Base-by-base conservation (phyloP, 1,140 invertebrate species). In the Octopus sinensis region DNA sequence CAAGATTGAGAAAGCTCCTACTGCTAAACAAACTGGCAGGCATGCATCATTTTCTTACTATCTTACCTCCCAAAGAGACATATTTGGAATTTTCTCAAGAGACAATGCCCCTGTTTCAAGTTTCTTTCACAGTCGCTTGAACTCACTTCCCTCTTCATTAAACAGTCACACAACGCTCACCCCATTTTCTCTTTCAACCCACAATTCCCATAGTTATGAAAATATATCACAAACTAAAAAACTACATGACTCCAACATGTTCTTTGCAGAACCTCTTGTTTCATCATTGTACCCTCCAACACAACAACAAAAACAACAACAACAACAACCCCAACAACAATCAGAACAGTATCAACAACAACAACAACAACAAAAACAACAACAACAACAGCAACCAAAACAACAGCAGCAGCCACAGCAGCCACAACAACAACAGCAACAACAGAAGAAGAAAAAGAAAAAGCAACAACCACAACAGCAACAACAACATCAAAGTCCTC, bases 61-160 rank as follows among this genome's bases (percentile, higher is more conserved):
- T 3, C 13, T 73, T 73, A 23, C 17, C 68, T 73, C 68, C 30
- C 68, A 73, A 23, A 9, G 68, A 73, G 68, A 73, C 13, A 17
- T 73, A 12, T 17, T 73, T 73, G 9, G 13, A 17, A 12, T 73
- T 13, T 30, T 43, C 52, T 43, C 23, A n/a, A 23, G 76, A 53
- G 76, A 52, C 43, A 52, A 9, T 52, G 76, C 52, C 12, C 76
- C 76, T 12, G 52, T 77, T 51, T 43, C 76, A 77, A 77, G 52
- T 17, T 77, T 77, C 52, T 62, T 80, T 56, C 84, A 86, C 53
- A 83, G 80, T 78, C 82, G 86, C 51, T 85, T 87, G 78, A 88
- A 88, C 80, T 88, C 87, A 4, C 83, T 87, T 4, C 88, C 85
- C 0, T 88, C 86, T 4, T 88, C 87, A n/a, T 78, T 88, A 12